Evolutionary conservation across 2,113 vertebrate genomes (phyloP), one percentile per base, ranked within the genome.

Genomic region (Tetraodon nigroviridis): DNA sequence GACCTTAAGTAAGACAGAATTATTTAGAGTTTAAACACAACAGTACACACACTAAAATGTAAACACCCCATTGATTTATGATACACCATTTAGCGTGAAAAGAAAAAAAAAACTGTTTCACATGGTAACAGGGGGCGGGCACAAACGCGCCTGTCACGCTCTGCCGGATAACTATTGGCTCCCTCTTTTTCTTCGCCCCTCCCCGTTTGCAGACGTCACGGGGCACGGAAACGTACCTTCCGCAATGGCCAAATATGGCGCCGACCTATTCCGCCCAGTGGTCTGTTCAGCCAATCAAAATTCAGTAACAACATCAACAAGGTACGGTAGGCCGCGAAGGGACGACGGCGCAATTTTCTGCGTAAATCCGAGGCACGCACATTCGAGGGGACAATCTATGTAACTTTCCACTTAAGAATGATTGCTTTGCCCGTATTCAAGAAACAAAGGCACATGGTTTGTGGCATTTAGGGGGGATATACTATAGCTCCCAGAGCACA

Each of bases 91-190:
- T 2, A 37, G 37, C 37, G 27, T 24, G 1, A 11, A 7, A 19
- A 48, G n/a, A 48, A 17, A n/a, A 48, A 19, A 19, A 48, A 76
- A 78, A 51, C 0, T 48, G 64, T 80, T 86, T 87, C 87, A 89
- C 87, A 89, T 89, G 84, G 87, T 89, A 89, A 89, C 86, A 86
- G 87, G 75, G 83, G 87, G 84, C 69, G 79, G 78, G 56, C 65
- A 80, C 67, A 51, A 69, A 68, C 16, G 46, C 64, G 60, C 37
- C 76, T 86, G 87, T 86, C 80, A 86, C 2, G 27, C 70, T 56
- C 64, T 58, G 57, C 77, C 61, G 47, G 55, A 44, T 21, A 20
- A 57, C 67, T 44, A 88, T 88, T 86, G 87, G 87, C 61, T 85
- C 63, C 73, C 75, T 79, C 75, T 6, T 61, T 71, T 76, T 82